Evolutionary conservation across 2,888 invertebrate species (phyloP).

Genomic region (Campoplex capitator): DNA sequence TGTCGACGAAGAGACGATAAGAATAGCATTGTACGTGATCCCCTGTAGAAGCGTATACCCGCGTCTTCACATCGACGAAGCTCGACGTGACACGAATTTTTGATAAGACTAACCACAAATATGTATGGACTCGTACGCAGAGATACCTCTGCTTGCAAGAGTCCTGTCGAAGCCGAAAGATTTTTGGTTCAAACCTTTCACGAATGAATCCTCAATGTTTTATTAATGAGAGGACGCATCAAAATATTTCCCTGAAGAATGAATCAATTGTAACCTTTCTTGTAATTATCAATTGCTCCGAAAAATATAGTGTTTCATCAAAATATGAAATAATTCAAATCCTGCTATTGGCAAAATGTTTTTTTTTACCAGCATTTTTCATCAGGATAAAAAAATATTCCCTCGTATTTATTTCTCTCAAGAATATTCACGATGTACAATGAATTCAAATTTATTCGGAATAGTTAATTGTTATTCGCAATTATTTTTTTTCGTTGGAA

Average conservation of each 20-base stretch:
- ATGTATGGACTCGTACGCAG: neutral
- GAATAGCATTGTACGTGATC: slow-evolving; percentile 67
- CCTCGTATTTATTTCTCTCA: neutral
- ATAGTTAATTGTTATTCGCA: neutral
- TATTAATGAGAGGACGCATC: slow-evolving; percentile 25
- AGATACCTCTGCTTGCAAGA: slow-evolving; percentile 21
- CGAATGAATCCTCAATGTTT: slow-evolving; percentile 16
- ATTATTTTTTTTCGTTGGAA: slow-evolving; percentile 21
- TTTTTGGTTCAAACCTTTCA: slow-evolving; percentile 49
- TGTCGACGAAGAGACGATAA: slow-evolving; percentile 65
- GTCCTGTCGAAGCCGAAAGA: slow-evolving; percentile 11
- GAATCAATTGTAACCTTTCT: neutral
- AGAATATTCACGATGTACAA: neutral
- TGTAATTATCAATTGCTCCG: neutral
- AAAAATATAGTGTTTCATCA: neutral
- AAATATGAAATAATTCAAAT: neutral
- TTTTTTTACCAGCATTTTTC: neutral
- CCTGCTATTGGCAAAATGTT: neutral
- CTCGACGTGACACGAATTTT: slow-evolving; percentile 63
- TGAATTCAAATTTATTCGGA: slow-evolving; percentile 13
- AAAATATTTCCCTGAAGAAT: neutral
- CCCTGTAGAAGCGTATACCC: slow-evolving; percentile 53
- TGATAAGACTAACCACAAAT: slow-evolving; percentile 37
- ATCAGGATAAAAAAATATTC: neutral
- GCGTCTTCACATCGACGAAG: slow-evolving; percentile 54